Conservation (phyloP, 2,113 vertebrate species). For the Onychostoma macrolepis region DNA sequence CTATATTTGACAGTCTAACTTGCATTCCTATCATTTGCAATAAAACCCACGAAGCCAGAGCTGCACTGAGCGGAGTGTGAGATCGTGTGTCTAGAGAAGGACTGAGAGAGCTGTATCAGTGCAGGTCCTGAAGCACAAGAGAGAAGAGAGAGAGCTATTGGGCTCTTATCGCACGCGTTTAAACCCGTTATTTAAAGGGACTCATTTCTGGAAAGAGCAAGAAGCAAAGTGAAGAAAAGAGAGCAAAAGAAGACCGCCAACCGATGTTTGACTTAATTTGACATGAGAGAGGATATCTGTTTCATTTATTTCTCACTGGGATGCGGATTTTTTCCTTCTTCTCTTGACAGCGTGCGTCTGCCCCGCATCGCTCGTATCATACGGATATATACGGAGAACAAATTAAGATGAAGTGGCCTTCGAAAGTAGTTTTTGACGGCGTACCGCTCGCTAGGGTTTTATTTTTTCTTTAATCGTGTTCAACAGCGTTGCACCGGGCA, state of each 20-base stretch:
- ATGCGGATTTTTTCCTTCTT: slow-evolving; percentile 61
- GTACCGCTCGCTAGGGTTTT: background rate
- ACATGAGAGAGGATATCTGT: slow-evolving; percentile 41
- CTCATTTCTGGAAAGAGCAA: background rate
- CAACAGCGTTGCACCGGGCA: slow-evolving; percentile 17
- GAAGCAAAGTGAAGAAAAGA: background rate
- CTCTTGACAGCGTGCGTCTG: slow-evolving; percentile 34
- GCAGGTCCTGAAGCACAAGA: slow-evolving; percentile 37
- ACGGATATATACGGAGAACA: slow-evolving; percentile 26
- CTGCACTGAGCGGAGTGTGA: slow-evolving; percentile 12
- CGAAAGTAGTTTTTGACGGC: slow-evolving; percentile 41
- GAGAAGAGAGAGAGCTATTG: background rate
- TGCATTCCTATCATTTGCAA: background rate
- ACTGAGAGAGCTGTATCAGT: slow-evolving; percentile 22
- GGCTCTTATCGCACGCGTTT: slow-evolving; percentile 8
- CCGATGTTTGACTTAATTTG: slow-evolving; percentile 34
- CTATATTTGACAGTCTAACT: background rate
- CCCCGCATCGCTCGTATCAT: slow-evolving; percentile 30
- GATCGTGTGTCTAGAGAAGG: slow-evolving; percentile 2
- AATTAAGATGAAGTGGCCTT: slow-evolving; percentile 53
- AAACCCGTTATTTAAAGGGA: background rate
- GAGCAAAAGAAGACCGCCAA: background rate
- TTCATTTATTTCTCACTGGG: slow-evolving; percentile 58
- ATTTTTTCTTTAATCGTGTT: slow-evolving; percentile 35
- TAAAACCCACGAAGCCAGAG: background rate